Base-by-base conservation (phyloP, 2,113 vertebrate species). In the Puma concolor region DNA sequence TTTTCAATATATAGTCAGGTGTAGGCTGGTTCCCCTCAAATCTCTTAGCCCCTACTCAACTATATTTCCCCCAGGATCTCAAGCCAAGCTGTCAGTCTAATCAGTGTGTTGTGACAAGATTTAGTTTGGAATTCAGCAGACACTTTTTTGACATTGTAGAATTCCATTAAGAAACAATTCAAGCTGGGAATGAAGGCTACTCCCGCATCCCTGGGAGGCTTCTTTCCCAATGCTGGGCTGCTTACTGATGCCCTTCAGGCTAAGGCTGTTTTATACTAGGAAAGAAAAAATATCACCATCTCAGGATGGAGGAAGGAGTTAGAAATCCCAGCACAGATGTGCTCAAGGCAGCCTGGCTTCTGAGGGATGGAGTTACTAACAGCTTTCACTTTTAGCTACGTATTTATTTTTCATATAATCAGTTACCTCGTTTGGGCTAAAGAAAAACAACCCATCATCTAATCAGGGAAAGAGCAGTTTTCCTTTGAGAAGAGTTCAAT, bases 101-200 rank as follows among this genome's bases (percentile, higher is more conserved):
- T 92, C 79, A 92, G 16, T 88, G 64, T 44, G 41, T 96, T 97
- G 84, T 97, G 88, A 92, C 66, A 79, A 81, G 74, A 36, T 87
- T 74, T 84, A 87, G 50, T 91, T 83, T 23, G 77, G 94, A 97
- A 94, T 90, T 95, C 54, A 90, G 38, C 63, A 94, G n/a, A 80
- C 92, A 64, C 15, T 81, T 38, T 64, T 64, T 80, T 66, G 76
- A 48, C 81, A 50, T 72, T 92, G 41, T 80, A 83, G 86, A 93
- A 86, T 97, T 94, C 77, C 77, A 90, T 94, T 94, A 94, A 96
- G 76, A 95, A 94, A 90, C 80, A 94, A 69, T 95, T 97, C 50
- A 94, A 93, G 80, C 85, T 96, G 54, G 48, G n/a, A 95, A 94
- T 90, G 80, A 92, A 88, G 84, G 14, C 57, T 84, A 90, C 33